Evolutionary conservation across 2,888 invertebrate genomes (phyloP).

Genomic region (Hoplodrina blanda): DNA sequence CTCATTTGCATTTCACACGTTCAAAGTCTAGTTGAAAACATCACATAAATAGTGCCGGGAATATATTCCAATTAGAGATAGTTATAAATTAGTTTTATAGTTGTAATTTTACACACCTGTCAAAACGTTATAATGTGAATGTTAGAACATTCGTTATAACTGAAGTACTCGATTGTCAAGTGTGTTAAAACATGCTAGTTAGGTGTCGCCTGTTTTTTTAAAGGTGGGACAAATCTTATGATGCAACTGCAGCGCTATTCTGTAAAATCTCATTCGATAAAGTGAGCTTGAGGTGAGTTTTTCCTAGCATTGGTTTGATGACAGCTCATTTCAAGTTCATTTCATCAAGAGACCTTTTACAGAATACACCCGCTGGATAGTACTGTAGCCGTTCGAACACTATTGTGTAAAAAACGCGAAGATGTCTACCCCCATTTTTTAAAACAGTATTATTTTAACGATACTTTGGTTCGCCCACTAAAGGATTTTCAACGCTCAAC

Average conservation of each 20-base stretch:
- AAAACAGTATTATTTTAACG: too few relatives aligned
- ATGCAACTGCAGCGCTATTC: slow-evolving; percentile 4
- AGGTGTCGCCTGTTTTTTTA: slow-evolving; percentile 7
- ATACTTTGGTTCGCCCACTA: too few relatives aligned
- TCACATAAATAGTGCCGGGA: slow-evolving; percentile 58
- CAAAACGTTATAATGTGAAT: slow-evolving; percentile 15
- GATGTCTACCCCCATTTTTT: too few relatives aligned
- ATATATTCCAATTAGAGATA: slow-evolving; percentile 57
- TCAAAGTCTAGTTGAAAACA: slow-evolving; percentile 51
- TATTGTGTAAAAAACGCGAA: slow-evolving; percentile 14
- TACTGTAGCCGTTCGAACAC: slow-evolving; percentile 21
- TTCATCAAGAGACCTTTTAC: background rate
- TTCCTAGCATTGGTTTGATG: background rate
- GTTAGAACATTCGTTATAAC: slow-evolving; percentile 13
- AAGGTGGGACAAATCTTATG: slow-evolving; percentile 9
- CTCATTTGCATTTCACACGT: slow-evolving; percentile 18
- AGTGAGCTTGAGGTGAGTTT: background rate
- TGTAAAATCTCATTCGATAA: background rate
- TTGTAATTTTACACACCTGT: slow-evolving; percentile 29
- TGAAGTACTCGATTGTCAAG: slow-evolving; percentile 15
- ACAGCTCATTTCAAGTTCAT: background rate
- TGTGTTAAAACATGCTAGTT: slow-evolving; percentile 16
- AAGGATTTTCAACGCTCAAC: too few relatives aligned
- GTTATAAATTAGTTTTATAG: slow-evolving; percentile 53
- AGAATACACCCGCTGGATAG: slow-evolving; percentile 7